Conservation (phyloP, 2,888 invertebrate species). For the Yponomeuta plumbellus region DNA sequence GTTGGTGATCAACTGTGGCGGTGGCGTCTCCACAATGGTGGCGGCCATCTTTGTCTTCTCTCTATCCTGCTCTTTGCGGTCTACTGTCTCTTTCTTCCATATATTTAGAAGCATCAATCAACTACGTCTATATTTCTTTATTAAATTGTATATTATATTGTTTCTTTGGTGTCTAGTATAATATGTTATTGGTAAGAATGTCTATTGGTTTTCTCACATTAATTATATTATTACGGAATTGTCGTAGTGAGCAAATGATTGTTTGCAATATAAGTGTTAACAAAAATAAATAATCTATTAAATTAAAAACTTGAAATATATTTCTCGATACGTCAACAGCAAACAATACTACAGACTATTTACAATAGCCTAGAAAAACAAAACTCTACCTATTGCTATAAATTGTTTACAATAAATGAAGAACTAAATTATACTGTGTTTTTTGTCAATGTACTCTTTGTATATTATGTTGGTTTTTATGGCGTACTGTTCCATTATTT, state of each 20-base stretch:
- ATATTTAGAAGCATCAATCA: slow-evolving; percentile 43
- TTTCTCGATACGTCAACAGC: not conserved
- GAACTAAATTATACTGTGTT: slow-evolving; percentile 5
- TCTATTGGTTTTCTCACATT: slow-evolving; percentile 29
- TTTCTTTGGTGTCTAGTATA: slow-evolving; percentile 20
- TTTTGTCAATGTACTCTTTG: not conserved
- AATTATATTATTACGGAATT: slow-evolving; percentile 14
- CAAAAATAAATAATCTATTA: not conserved
- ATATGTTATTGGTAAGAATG: slow-evolving; percentile 21
- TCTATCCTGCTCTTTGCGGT: slow-evolving; percentile 27
- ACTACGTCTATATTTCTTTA: not conserved
- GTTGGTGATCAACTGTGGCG: slow-evolving; percentile 82
- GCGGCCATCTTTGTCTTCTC: slow-evolving; percentile 45
- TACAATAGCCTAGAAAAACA: not conserved
- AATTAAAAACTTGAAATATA: not conserved
- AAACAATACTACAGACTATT: not conserved
- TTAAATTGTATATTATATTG: slow-evolving; percentile 15
- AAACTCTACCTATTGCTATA: not conserved
- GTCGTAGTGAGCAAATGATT: not conserved
- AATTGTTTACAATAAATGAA: not conserved
- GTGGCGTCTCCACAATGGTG: slow-evolving; percentile 75
- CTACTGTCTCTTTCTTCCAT: slow-evolving; percentile 32
- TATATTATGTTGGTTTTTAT: slow-evolving; percentile 17
- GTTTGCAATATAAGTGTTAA: not conserved
- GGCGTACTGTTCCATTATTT: slow-evolving; percentile 51